Evolutionary conservation across 2,113 vertebrate genomes (phyloP), one percentile per base, ranked within the genome.

Genomic region (Hippocampus guttulatus): DNA sequence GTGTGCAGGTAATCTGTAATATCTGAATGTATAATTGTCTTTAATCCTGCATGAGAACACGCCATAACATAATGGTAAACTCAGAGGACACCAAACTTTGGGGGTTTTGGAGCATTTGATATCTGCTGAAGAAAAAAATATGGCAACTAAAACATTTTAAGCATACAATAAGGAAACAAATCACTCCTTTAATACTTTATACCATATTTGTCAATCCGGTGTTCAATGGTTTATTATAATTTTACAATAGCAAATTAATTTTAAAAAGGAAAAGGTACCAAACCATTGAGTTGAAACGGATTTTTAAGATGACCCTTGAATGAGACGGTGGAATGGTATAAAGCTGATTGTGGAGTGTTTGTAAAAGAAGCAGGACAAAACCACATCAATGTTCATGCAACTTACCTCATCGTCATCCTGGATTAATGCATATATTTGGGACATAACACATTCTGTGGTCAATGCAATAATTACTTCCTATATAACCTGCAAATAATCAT

Each of bases 371-470:
- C 67, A 76, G 85, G 75, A 70, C 82, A 84, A 67, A 67, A 63
- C 33, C 47, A 80, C 33, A 0, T 18, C 47, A 69, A 64, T 40
- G 40, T 61, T 68, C 69, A 82, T 76, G 76, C 77, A 25, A 75
- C 86, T 70, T 89, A 92, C 90, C 88, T 87, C 80, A 1, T 87
- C 81, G 16, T 87, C 86, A 54, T 90, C 88, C 84, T 89, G 80
- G 70, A 54, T 68, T 38, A 55, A 25, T 3, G 51, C 68, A 81
- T 78, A 77, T 69, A 77, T 79, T 79, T 71, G 66, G 75, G 58
- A 72, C 72, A 86, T 33, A 85, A 84, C 66, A 41, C 38, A 78
- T 57, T 64, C 52, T 64, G 23, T 76, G 70, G 43, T 67, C 49
- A 47, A 23, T 70, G 12, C 68, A 52, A 77, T 41, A 8, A 58